These are phyloP conservation scores for Microtus richardsoni DNA, from an alignment of 2,113 vertebrate genomes.

Conservation along the genomic window DNA sequence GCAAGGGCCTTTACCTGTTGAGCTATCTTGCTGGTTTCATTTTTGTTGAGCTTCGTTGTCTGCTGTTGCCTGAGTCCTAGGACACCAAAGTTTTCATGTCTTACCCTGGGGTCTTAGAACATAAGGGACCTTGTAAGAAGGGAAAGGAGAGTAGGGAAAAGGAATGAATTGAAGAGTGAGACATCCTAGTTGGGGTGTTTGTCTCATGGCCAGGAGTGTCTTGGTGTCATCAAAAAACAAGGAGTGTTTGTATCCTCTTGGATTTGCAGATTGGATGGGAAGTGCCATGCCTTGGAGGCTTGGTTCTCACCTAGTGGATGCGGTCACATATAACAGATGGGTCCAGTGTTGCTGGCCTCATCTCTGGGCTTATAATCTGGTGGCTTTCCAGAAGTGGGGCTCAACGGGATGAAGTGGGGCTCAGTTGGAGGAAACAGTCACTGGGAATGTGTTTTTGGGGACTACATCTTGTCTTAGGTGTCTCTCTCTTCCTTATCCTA, in stretches of 20 bases:
- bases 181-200: background rate
- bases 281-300: background rate
- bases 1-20: background rate
- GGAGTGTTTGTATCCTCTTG: background rate
- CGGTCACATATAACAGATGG: background rate
- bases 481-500: background rate
- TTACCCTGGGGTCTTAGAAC: rapidly evolving
- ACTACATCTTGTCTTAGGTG: background rate
- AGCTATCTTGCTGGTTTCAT: background rate
- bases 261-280: background rate
- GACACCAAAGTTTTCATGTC: rapidly evolving
- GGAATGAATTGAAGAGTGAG: background rate
- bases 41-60: background rate
- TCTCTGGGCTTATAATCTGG: background rate
- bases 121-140: background rate
- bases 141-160: background rate
- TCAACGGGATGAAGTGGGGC: background rate
- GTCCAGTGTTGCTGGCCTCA: background rate
- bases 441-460: background rate
- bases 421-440: background rate
- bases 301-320: background rate
- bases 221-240: background rate
- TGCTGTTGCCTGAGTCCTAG: background rate
- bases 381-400: background rate
- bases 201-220: background rate